These are phyloP conservation scores for Picus viridis DNA, from an alignment of 2,797 vertebrate species.

Conservation along the genomic window DNA sequence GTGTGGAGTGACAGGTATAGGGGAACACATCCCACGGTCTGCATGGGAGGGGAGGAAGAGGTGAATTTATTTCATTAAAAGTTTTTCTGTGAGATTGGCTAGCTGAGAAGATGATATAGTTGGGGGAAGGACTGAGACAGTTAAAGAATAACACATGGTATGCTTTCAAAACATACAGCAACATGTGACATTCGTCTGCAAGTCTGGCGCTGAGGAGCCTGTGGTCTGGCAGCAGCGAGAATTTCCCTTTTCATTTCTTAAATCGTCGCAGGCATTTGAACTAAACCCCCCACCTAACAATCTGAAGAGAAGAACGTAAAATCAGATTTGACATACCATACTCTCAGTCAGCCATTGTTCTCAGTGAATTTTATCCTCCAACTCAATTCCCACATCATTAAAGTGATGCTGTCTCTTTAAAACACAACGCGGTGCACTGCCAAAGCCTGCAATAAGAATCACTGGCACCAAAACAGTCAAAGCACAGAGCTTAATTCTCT, in stretches of 20 bases:
- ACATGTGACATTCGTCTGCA: constrained; percentile 78
- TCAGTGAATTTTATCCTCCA: constrained; percentile 62
- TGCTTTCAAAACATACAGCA: constrained; percentile 69
- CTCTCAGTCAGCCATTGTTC: constrained; percentile 72
- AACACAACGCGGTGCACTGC: constrained; percentile 30
- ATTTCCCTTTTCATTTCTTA: constrained; percentile 79
- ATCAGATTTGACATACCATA: constrained; percentile 46
- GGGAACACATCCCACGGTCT: not conserved
- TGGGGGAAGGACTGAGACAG: constrained; percentile 24
- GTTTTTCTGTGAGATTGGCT: constrained; percentile 18
- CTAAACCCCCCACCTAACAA: constrained; percentile 60
- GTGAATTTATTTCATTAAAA: constrained; percentile 11
- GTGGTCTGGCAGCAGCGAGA: constrained; percentile 80
- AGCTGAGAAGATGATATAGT: constrained; percentile 23
- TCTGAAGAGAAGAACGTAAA: constrained; percentile 67
- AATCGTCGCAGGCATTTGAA: constrained; percentile 65
- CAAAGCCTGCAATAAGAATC: constrained; percentile 71
- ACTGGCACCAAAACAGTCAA: constrained; percentile 74
- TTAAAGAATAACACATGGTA: constrained; percentile 82
- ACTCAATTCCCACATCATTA: constrained; percentile 69
- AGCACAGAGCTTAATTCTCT: constrained; percentile 71
- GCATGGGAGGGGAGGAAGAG: rapidly evolving
- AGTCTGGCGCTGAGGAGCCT: constrained; percentile 84
- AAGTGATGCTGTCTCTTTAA: constrained; percentile 66
- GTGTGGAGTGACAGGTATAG: not conserved